Conservation (phyloP, 2,888 invertebrate genomes). For the Rhimphoctona megacephalus region DNA sequence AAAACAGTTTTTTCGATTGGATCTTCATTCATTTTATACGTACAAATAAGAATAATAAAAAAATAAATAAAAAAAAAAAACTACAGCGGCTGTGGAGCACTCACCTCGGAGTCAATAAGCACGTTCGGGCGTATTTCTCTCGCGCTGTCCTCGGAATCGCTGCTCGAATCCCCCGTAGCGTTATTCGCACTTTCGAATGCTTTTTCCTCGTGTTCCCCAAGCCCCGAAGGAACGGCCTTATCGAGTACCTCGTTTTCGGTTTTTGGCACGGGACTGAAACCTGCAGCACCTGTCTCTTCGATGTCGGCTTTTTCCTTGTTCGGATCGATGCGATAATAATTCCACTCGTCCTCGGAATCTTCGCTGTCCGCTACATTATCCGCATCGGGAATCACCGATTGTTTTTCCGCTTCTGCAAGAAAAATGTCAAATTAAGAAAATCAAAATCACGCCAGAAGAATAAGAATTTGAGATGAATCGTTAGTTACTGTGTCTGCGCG, state of each 20-base stretch:
- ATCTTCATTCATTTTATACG: background rate
- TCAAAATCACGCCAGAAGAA: background rate
- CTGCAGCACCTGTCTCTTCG: slow-evolving; percentile 52
- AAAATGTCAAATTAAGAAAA: background rate
- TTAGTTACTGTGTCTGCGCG: slow-evolving; percentile 38
- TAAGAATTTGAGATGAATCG: slow-evolving; percentile 4
- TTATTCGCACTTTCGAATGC: slow-evolving; percentile 44
- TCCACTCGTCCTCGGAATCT: slow-evolving; percentile 95
- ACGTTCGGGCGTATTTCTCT: slow-evolving; percentile 66
- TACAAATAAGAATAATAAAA: no score
- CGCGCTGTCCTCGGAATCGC: slow-evolving; percentile 59
- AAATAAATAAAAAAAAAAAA: background rate
- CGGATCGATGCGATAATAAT: slow-evolving; percentile 90
- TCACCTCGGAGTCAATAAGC: slow-evolving; percentile 78
- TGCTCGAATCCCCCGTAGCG: slow-evolving; percentile 50
- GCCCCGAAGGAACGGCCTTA: slow-evolving; percentile 74
- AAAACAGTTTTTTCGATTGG: background rate
- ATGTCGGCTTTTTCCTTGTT: slow-evolving; percentile 87
- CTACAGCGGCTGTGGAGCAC: background rate
- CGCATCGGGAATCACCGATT: slow-evolving; percentile 84
- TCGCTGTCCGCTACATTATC: slow-evolving; percentile 92
- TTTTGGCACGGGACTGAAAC: slow-evolving; percentile 70
- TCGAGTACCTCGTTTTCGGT: slow-evolving; percentile 86
- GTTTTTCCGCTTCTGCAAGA: slow-evolving; percentile 79
- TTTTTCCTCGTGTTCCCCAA: slow-evolving; percentile 62